Conservation (phyloP, 1,140 invertebrate species). For the Reticulitermes speratus region DNA sequence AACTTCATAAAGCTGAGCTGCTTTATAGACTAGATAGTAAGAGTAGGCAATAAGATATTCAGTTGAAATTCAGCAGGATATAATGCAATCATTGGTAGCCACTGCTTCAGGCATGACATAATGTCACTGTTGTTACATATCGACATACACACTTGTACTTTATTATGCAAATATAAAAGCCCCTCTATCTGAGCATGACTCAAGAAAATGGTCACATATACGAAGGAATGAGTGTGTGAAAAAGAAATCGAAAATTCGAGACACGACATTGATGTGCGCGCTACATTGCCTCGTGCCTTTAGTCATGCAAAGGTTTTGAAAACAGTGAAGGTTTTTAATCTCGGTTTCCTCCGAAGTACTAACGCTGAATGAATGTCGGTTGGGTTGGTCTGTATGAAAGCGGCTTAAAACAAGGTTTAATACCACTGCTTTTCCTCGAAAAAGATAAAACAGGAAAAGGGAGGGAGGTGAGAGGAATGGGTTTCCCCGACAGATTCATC, state of each 20-base stretch:
- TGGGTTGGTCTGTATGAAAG: constrained; percentile 2
- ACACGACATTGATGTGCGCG: background rate
- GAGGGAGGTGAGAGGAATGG: background rate
- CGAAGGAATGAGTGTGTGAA: background rate
- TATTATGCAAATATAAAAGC: background rate
- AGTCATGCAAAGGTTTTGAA: background rate
- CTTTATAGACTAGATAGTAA: background rate
- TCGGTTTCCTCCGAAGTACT: background rate
- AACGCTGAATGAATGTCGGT: background rate
- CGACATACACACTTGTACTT: background rate
- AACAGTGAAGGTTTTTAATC: constrained; percentile 1
- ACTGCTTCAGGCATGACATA: background rate
- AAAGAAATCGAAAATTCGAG: background rate
- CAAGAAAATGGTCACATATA: background rate
- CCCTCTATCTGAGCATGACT: background rate
- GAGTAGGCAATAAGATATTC: background rate
- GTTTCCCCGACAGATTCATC: background rate
- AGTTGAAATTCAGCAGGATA: background rate
- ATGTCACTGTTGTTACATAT: background rate
- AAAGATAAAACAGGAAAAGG: background rate
- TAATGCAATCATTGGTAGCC: background rate
- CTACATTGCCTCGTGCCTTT: background rate
- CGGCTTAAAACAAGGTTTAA: background rate
- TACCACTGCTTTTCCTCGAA: background rate
- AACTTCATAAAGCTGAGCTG: too few relatives aligned